Conservation (phyloP, 2,113 vertebrate species). For the Oncorhynchus mykiss region DNA sequence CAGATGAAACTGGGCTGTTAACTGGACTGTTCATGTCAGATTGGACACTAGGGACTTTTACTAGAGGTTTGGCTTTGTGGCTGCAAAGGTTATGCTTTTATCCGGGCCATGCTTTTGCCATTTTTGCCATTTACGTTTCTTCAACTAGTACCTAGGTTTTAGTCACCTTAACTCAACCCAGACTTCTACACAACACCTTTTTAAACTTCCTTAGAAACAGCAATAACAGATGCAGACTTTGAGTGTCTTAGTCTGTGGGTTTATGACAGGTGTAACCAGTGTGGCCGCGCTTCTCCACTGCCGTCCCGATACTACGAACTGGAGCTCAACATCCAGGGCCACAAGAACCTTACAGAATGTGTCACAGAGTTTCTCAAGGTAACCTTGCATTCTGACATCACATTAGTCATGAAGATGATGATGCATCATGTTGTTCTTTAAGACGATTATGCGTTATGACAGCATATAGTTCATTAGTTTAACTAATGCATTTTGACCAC, state of each 20-base stretch:
- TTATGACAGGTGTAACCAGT: conserved; percentile 86
- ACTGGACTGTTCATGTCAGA: neutral
- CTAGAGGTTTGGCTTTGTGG: neutral
- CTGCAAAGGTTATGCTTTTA: conserved; percentile 4
- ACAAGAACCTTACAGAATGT: conserved; percentile 94
- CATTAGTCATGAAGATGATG: too few relatives aligned
- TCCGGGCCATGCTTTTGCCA: neutral
- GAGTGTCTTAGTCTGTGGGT: neutral
- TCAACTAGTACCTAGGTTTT: neutral
- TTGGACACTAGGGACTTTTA: neutral
- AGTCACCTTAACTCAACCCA: too few relatives aligned
- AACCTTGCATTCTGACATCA: conserved; percentile 19
- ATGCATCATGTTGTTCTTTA: too few relatives aligned
- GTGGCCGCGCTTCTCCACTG: conserved; percentile 89
- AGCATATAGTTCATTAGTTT: too few relatives aligned
- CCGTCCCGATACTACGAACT: conserved; percentile 95
- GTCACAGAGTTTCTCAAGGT: conserved; percentile 99
- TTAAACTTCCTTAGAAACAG: neutral
- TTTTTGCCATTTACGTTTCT: neutral
- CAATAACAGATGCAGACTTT: too few relatives aligned
- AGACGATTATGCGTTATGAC: neutral
- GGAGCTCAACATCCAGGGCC: conserved; percentile 97
- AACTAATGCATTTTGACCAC: too few relatives aligned
- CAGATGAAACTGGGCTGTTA: neutral
- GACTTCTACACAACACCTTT: neutral